phyloP scores from a whole-genome alignment of 2,797 vertebrate genomes.

The Myripristis murdjan region DNA sequence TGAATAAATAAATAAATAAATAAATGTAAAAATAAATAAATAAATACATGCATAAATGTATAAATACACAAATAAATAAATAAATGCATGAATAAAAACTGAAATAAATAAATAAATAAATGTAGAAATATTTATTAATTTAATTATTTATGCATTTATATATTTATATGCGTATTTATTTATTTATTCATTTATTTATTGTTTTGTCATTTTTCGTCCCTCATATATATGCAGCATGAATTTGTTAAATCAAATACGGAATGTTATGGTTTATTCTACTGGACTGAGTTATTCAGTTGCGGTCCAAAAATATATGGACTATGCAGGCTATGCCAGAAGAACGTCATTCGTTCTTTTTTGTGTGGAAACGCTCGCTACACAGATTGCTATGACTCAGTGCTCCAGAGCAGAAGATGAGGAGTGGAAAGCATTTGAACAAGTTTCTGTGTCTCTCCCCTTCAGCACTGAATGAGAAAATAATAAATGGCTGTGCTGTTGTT shows the following conservation, averaged over 20 bases:
- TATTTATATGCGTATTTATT: no score
- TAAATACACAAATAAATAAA: no score
- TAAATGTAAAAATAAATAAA: no score
- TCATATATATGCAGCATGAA: background rate
- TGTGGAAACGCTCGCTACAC: constrained; percentile 24
- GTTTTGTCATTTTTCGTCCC: no score
- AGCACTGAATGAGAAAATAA: constrained; percentile 38
- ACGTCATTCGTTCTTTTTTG: constrained; percentile 13
- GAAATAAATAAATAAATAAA: no score
- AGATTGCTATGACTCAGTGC: constrained; percentile 16
- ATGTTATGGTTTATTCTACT: background rate
- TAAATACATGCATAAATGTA: no score
- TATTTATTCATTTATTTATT: no score
- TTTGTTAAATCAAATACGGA: background rate
- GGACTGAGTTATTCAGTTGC: background rate
- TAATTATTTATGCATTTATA: no score
- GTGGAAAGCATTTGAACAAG: constrained; percentile 26
- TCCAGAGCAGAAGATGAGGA: constrained; percentile 13
- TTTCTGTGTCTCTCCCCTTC: constrained; percentile 25
- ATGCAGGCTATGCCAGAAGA: background rate
- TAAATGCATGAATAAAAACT: no score
- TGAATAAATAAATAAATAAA: no score
- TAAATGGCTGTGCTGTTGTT: constrained; percentile 39
- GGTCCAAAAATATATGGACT: no score
- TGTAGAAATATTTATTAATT: no score